Evolutionary conservation across 1,140 invertebrate species (phyloP), one percentile per base, ranked within the genome.

Genomic region (Vanessa atalanta): DNA sequence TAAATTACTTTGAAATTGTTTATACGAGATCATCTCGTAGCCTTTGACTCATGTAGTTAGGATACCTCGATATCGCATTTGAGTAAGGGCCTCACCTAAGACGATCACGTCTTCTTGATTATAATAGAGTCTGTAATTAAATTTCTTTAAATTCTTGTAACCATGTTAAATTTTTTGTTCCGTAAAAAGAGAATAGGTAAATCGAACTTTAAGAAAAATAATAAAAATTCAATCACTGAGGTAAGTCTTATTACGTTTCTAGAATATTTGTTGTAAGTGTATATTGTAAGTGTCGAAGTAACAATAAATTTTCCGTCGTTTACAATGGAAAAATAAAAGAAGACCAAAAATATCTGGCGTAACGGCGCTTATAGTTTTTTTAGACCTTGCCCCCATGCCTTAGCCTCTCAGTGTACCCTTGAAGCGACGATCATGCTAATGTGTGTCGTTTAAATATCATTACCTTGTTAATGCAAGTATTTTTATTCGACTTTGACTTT

Each of bases 1-100:
- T 79, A 77, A 79, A 74, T 79, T 79, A 77, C 72, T n/a, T 20
- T 14, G 68, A 31, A 43, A 55, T 48, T 73, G 66, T 79, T 77
- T 72, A 79, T 71, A 63, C 57, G 61, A 53, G 67, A 57, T 70
- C 73, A 43, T n/a, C 55, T 70, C 67, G 26, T 60, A 37, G 55
- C 23, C 65, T 64, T 70, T 76, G 73, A 79, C 20, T 75, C 70
- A 77, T 15, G 55, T 60, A 78, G 75, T 50, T 71, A 26, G 63
- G 68, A 75, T 71, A 67, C 60, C 23, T 48, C 50, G 73, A 75
- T 78, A 78, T 69, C 72, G 63, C 73, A 75, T 75, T 78, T 20
- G 53, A 75, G 65, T 55, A 69, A 78, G 75, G 77, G 73, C 65
- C 71, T 68, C 64, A 43, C n/a, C 14, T 57, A 51, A 15, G 60